Conservation (phyloP, 2,113 vertebrate species). For the Pionites leucogaster region DNA sequence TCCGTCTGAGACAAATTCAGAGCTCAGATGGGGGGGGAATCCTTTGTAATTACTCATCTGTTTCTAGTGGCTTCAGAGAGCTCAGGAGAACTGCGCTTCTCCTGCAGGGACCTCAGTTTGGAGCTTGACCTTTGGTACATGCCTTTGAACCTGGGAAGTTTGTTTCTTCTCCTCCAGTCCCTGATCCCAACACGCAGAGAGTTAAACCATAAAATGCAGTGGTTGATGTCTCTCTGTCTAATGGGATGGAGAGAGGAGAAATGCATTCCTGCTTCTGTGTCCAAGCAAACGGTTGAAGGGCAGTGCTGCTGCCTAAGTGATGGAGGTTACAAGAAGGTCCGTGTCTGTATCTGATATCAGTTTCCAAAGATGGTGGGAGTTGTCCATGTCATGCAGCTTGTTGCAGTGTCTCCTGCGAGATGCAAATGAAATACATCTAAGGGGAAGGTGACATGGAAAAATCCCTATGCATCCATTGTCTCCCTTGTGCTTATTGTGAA, state of each 20-base stretch:
- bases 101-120: neutral
- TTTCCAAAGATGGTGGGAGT: neutral
- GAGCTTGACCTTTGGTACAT: neutral
- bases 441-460: neutral
- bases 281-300: neutral
- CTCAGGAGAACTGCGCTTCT: neutral
- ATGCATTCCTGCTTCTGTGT: neutral
- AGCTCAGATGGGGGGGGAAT: neutral
- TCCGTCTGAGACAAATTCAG: neutral
- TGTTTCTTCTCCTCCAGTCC: neutral
- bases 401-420: neutral
- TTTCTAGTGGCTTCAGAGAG: neutral
- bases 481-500: neutral
- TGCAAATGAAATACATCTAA: neutral
- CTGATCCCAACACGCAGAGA: neutral
- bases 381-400: neutral
- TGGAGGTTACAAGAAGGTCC: neutral
- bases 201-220: neutral
- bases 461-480: neutral
- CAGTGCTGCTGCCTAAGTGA: neutral
- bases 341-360: fast-evolving
- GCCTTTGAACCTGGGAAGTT: neutral
- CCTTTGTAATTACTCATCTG: neutral
- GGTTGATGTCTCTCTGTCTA: neutral
- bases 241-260: neutral